Base-by-base conservation (phyloP, 2,113 vertebrate genomes). In the Paradoxurus hermaphroditus region DNA sequence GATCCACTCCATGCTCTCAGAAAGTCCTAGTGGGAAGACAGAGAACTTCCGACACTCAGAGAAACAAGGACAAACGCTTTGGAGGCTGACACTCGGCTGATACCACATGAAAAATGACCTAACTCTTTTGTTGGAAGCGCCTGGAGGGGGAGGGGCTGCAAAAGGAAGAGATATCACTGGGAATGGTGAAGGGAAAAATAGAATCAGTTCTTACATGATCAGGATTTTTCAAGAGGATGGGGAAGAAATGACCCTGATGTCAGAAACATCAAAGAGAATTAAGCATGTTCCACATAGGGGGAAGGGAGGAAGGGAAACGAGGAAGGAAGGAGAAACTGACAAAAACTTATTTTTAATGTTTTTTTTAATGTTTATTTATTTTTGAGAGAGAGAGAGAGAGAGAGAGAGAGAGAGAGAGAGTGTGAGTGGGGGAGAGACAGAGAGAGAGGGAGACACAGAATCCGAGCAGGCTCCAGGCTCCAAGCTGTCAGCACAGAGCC, bases 11-110 rank as follows among this genome's bases (percentile, higher is more conserved):
- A 82, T 31, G 23, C 62, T 81, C 94, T 72, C 95, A 88, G 85
- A 97, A 98, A 98, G 94, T 96, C 96, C 94, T 97, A 92, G 93
- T 96, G 97, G 91, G 86, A 98, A 98, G 95, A 95, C 86, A 14
- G 75, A 97, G 82, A 97, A 89, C 86, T 97, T 98, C 94, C 34
- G 91, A 97, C 63, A 82, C 86, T 68, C 90, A 11, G 81, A 53
- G 98, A 98, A 95, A 65, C 70, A 96, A 72, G 88, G 91, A 96
- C 77, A 97, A 92, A 97, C 41, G 91, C 85, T 95, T 65, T 21
- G 27, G 90, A 95, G 98, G 77, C 34, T 90, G 56, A n/a, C 12
- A 21, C 10, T n/a, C 53, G 83, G 91, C 97, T 92, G 93, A 92
- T 11, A 1, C 3, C 23, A 36, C 90, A 86, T 90, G 87, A 94